phyloP scores from a whole-genome alignment of 2,797 vertebrate species.

The Muscicapa striata region DNA sequence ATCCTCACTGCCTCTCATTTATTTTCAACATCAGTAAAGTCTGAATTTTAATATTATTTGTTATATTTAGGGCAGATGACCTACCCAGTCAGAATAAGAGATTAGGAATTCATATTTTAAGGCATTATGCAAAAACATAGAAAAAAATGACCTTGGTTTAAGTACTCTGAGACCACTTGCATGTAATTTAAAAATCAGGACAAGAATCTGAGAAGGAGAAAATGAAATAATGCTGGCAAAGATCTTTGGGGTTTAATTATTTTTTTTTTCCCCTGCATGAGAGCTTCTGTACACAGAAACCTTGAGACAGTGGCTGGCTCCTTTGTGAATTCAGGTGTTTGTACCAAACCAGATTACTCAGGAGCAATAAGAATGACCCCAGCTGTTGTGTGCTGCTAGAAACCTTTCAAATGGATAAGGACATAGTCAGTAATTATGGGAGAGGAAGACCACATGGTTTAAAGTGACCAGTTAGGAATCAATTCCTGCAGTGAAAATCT shows the following conservation, averaged over 20 bases:
- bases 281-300: neutral
- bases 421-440: neutral
- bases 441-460: neutral
- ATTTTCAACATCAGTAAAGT: neutral
- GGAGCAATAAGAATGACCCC: neutral
- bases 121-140: neutral
- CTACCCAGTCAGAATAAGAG: neutral
- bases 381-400: neutral
- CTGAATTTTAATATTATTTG: conserved; percentile 26
- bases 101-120: conserved; percentile 36
- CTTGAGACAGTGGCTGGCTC: neutral
- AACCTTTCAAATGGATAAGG: neutral
- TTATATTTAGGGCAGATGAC: conserved; percentile 21
- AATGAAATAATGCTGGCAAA: neutral
- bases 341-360: neutral
- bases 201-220: neutral
- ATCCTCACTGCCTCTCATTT: neutral
- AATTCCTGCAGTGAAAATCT: neutral
- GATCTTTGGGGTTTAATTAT: neutral
- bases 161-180: neutral
- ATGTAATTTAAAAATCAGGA: neutral
- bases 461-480: neutral
- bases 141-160: neutral
- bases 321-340: neutral
- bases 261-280: neutral